Percentiles rank a stretch among this genome's conserved stretches.
These are phyloP conservation scores for Gymnocheta viridis DNA, from an alignment of 2,888 invertebrate species.

Conservation along the genomic window DNA sequence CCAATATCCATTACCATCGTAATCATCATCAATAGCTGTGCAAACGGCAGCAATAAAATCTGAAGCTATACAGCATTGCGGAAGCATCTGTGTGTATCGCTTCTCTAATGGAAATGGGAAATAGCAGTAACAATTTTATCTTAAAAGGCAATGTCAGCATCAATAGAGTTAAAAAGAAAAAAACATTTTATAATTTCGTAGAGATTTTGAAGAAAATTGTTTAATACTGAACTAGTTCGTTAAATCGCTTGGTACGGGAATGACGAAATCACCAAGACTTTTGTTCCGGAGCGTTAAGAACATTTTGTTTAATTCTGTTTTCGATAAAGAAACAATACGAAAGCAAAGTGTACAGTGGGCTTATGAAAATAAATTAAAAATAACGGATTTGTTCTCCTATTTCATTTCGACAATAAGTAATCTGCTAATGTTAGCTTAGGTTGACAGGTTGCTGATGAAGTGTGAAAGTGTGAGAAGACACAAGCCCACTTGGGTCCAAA, in stretches of 20 bases:
- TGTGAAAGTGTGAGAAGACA: too few relatives aligned
- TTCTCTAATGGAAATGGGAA: slow-evolving; percentile 31
- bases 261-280: neutral
- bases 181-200: slow-evolving; percentile 12
- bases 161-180: neutral
- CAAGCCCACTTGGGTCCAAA: too few relatives aligned
- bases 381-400: too few relatives aligned
- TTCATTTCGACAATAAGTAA: too few relatives aligned
- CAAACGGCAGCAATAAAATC: neutral
- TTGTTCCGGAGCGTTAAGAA: neutral
- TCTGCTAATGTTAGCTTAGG: too few relatives aligned
- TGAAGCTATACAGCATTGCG: neutral
- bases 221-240: slow-evolving; percentile 17
- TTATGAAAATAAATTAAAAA: neutral
- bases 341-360: neutral
- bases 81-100: slow-evolving; percentile 2
- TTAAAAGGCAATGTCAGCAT: slow-evolving; percentile 31
- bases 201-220: slow-evolving; percentile 38
- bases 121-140: slow-evolving; percentile 27
- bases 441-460: too few relatives aligned
- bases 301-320: neutral
- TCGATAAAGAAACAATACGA: neutral
- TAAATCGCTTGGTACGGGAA: neutral
- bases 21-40: slow-evolving; percentile 37
- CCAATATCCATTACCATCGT: slow-evolving; percentile 60